These are phyloP conservation scores for Drosophila micromelanica DNA, from an alignment of 1,140 invertebrate species.

Conservation along the genomic window DNA sequence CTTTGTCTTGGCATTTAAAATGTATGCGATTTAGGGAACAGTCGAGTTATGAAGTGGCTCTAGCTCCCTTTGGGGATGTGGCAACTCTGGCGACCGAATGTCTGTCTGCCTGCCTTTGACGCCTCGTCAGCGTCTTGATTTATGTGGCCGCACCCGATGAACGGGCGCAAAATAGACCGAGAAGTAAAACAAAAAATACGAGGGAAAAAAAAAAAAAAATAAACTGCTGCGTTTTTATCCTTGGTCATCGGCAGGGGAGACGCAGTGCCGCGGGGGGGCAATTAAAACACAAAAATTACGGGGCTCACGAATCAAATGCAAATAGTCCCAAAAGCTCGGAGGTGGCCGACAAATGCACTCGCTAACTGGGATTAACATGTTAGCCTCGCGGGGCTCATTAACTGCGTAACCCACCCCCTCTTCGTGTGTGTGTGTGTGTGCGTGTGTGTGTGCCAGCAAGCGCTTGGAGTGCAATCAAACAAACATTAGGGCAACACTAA, in stretches of 20 bases:
- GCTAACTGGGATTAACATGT: constrained; percentile 70
- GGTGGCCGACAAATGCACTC: constrained; percentile 27
- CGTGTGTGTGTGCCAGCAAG: constrained; percentile 1
- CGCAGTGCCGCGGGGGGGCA: constrained; percentile 31
- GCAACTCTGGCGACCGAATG: constrained; percentile 20
- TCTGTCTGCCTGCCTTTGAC: constrained; percentile 60
- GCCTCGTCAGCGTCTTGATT: constrained; percentile 72
- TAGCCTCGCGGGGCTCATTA: constrained; percentile 76
- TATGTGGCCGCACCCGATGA: constrained; percentile 54
- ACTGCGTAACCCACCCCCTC: constrained; percentile 45
- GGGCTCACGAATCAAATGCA: constrained; percentile 61
- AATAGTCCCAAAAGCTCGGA: constrained; percentile 16
- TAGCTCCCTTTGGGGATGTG: neutral
- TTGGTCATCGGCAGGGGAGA: neutral
- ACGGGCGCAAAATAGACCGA: constrained; percentile 39
- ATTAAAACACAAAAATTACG: constrained; percentile 60
- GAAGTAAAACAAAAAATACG: neutral
- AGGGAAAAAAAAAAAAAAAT: no score
- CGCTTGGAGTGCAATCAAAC: constrained; percentile 69
- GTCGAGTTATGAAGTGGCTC: constrained; percentile 34
- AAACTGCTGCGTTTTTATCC: neutral
- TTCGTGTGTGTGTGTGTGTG: neutral
- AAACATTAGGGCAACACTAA: no score
- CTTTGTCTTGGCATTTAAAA: constrained; percentile 46
- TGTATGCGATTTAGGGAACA: constrained; percentile 37